Evolutionary conservation across 2,113 vertebrate genomes (phyloP).

Genomic region (Tonatia bakeri): DNA sequence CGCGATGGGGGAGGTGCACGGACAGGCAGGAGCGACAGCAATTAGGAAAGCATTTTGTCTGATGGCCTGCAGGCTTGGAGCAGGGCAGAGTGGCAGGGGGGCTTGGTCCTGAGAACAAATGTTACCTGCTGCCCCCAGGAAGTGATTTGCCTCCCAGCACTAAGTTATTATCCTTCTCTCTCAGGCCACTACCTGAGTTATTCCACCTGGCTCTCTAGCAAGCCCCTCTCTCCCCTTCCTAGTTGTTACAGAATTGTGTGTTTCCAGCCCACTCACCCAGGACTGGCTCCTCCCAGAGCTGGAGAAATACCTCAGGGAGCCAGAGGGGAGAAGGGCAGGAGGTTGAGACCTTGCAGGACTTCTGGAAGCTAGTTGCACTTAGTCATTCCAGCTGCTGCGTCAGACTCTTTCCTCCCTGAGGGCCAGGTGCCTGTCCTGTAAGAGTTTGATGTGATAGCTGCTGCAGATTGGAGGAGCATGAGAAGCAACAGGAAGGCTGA

Average conservation of each 20-base stretch:
- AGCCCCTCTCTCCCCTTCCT: background rate
- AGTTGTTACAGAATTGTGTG: background rate
- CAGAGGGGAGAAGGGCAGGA: background rate
- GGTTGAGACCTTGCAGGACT: background rate
- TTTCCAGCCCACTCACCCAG: background rate
- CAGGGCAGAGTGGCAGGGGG: background rate
- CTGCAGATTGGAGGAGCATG: background rate
- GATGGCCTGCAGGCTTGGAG: background rate
- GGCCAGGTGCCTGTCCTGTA: fast-evolving
- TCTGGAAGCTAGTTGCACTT: no score
- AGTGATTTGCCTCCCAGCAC: background rate
- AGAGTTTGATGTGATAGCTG: background rate
- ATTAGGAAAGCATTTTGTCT: background rate
- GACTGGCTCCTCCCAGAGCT: fast-evolving
- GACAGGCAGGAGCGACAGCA: background rate
- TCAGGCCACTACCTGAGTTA: background rate
- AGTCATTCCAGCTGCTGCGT: fast-evolving
- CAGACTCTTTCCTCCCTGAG: background rate
- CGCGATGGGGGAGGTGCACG: fast-evolving
- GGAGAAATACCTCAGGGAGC: background rate
- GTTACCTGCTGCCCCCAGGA: background rate
- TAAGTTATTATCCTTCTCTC: background rate
- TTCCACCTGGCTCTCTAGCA: background rate
- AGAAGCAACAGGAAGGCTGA: background rate
- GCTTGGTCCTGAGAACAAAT: background rate